phyloP scores from a whole-genome alignment of 2,888 invertebrate species.

The Epistrophella euchroma region DNA sequence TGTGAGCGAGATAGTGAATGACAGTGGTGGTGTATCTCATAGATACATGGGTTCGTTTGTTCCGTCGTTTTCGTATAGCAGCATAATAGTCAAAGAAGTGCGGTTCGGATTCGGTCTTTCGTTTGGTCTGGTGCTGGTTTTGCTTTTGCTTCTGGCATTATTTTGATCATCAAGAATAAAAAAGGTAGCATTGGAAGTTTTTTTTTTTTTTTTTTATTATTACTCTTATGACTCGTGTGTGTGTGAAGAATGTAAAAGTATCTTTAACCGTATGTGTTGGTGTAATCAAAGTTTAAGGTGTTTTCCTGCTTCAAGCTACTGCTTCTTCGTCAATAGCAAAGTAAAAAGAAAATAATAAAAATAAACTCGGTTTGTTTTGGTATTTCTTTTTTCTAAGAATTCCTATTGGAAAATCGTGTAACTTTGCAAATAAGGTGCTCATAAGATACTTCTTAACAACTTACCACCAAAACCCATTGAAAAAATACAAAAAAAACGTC shows the following conservation, averaged over 20 bases:
- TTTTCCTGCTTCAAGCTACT: constrained; percentile 44
- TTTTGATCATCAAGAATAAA: constrained; percentile 49
- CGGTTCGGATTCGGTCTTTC: constrained; percentile 46
- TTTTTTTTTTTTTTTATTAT: neutral
- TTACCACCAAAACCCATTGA: neutral
- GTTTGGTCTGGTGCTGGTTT: constrained; percentile 38
- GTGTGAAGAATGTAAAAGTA: constrained; percentile 3
- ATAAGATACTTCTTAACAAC: constrained; percentile 9
- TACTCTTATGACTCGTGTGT: neutral
- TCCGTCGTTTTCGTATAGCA: constrained; percentile 10
- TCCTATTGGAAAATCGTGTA: constrained; percentile 36
- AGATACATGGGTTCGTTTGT: constrained; percentile 43
- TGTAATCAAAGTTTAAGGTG: constrained; percentile 60
- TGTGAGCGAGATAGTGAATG: constrained; percentile 62
- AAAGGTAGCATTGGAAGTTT: constrained; percentile 50
- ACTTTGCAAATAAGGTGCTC: constrained; percentile 9
- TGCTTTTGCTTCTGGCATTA: constrained; percentile 35
- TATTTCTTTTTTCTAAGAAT: neutral
- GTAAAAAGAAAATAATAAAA: neutral
- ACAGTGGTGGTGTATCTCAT: constrained; percentile 43
- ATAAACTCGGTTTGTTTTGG: constrained; percentile 62
- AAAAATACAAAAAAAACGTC: constrained; percentile 9
- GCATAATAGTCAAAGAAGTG: constrained; percentile 69
- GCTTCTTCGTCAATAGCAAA: neutral
- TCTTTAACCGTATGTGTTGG: constrained; percentile 30